Evolutionary conservation across 2,797 vertebrate genomes (phyloP).

Genomic region (Agapornis canus): DNA sequence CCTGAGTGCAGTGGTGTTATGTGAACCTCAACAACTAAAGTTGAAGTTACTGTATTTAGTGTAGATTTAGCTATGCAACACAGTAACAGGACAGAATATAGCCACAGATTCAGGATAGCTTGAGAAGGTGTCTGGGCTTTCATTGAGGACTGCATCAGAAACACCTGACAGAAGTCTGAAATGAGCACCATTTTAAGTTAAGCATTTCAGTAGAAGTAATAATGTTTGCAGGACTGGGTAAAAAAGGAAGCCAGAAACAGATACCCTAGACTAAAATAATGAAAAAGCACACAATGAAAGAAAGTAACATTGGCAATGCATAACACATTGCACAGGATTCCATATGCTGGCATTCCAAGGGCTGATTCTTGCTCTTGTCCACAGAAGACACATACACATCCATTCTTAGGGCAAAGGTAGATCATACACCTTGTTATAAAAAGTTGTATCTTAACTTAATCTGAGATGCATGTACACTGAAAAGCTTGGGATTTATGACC

Average conservation of each 20-base stretch:
- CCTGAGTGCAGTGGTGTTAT: not conserved
- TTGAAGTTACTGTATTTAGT: not conserved
- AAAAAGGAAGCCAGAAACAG: not conserved
- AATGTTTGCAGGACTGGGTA: not conserved
- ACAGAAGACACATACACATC: not conserved
- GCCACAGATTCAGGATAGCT: not conserved
- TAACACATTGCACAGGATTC: not conserved
- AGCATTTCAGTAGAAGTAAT: not conserved
- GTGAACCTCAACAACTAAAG: not conserved
- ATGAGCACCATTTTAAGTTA: not conserved
- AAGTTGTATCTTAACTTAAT: not conserved
- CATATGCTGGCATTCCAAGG: not conserved
- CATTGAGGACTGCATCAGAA: not conserved
- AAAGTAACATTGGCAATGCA: not conserved
- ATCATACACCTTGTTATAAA: not conserved
- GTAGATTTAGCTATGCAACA: not conserved
- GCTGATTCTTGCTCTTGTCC: accelerated
- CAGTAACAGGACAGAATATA: not conserved
- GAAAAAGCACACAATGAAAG: not conserved
- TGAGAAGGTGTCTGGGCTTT: not conserved
- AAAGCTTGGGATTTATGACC: not conserved
- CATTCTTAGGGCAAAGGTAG: not conserved
- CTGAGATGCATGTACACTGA: not conserved
- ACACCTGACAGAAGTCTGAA: not conserved
- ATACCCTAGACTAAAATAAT: not conserved